Evolutionary conservation across 2,888 invertebrate genomes (phyloP).

Genomic region (Resseliella maxima): DNA sequence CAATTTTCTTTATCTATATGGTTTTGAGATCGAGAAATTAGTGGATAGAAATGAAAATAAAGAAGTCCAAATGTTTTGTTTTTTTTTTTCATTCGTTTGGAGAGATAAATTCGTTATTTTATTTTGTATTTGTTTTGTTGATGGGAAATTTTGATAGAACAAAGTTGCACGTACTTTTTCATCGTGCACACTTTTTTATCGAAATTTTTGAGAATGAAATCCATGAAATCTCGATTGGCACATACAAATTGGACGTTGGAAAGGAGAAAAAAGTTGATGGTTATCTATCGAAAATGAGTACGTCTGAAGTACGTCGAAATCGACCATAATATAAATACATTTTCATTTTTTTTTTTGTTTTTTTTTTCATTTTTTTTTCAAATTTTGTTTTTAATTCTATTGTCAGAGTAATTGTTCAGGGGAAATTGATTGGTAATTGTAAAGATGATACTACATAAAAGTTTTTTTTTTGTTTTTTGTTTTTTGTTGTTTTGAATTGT

Average conservation of each 20-base stretch:
- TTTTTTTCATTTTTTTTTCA: too few species aligned
- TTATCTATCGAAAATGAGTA: background rate
- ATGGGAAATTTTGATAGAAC: background rate
- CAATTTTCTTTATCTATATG: background rate
- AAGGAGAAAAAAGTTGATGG: background rate
- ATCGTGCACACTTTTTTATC: too few species aligned
- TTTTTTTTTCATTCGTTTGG: background rate
- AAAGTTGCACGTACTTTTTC: background rate
- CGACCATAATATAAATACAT: background rate
- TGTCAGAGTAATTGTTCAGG: background rate
- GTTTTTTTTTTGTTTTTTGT: background rate
- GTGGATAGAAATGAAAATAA: background rate
- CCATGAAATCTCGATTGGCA: background rate
- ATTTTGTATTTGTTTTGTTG: background rate
- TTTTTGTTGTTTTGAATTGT: too few species aligned
- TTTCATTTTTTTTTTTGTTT: background rate
- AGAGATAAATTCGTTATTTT: conserved; percentile 42
- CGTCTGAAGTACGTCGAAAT: too few species aligned
- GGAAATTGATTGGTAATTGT: background rate
- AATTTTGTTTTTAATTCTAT: background rate
- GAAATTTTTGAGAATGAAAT: background rate
- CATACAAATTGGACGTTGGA: conserved; percentile 38
- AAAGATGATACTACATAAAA: background rate
- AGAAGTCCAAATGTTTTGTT: background rate
- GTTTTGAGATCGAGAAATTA: conserved; percentile 38